Percentiles rank a stretch among this genome's conserved stretches.
Conservation (phyloP, 2,888 invertebrate species). For the Netelia melanura region DNA sequence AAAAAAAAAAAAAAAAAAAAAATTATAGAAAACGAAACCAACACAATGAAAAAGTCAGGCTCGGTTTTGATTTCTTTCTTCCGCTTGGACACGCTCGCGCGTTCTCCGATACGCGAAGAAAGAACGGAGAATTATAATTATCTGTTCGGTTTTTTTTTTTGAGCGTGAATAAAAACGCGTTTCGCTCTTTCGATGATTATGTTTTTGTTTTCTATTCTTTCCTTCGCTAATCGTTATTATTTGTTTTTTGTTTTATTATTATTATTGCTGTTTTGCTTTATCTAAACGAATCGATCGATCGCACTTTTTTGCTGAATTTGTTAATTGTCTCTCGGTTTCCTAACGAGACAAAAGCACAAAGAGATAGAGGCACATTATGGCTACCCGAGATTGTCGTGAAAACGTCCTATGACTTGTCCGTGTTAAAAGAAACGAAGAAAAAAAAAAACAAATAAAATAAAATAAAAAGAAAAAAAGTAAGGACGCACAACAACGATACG, state of each 20-base stretch:
- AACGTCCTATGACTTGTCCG: neutral
- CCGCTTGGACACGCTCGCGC: neutral
- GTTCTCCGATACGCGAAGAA: constrained; percentile 7
- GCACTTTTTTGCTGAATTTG: constrained; percentile 4
- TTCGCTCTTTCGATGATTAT: constrained; percentile 36
- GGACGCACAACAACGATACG: constrained; percentile 9
- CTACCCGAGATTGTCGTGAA: constrained; percentile 46
- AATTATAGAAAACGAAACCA: neutral
- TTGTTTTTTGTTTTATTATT: neutral
- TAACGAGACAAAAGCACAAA: constrained; percentile 7
- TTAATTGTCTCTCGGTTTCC: constrained; percentile 16
- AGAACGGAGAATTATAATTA: too few relatives aligned
- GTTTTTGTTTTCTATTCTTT: neutral
- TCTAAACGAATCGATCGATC: constrained; percentile 19
- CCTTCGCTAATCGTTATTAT: constrained; percentile 10
- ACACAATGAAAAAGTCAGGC: constrained; percentile 24
- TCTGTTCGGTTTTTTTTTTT: too few relatives aligned
- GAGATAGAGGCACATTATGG: constrained; percentile 50
- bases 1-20: neutral
- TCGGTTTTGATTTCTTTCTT: constrained; percentile 5
- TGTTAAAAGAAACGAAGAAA: constrained; percentile 18
- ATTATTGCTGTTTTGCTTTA: constrained; percentile 25
- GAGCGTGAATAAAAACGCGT: too few relatives aligned
- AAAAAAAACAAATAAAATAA: neutral
- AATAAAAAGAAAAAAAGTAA: too few relatives aligned